phyloP scores from a whole-genome alignment of 2,113 vertebrate genomes.

The Mobula birostris region DNA sequence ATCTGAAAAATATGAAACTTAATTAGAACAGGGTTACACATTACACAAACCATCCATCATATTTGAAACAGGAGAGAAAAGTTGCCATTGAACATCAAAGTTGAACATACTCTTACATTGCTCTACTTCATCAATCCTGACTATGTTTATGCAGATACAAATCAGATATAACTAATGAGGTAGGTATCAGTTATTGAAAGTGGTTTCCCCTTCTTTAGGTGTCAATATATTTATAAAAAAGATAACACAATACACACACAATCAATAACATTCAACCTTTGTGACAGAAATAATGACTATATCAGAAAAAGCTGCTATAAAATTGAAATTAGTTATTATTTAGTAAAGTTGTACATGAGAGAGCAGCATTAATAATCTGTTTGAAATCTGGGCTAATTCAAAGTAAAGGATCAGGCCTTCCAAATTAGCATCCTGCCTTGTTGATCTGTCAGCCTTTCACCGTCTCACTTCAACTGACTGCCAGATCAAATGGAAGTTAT shows the following conservation, averaged over 20 bases:
- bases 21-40: background rate
- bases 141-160: background rate
- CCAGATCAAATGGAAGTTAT: background rate
- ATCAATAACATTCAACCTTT: background rate
- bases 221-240: background rate
- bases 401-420: background rate
- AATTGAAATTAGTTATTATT: background rate
- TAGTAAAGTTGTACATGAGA: background rate
- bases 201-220: background rate
- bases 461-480: background rate
- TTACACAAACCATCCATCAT: background rate
- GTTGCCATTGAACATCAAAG: background rate
- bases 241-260: background rate
- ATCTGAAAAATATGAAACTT: background rate
- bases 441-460: conserved; percentile 7
- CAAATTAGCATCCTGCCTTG: background rate
- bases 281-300: background rate
- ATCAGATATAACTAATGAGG: background rate
- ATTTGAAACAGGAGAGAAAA: background rate
- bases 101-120: background rate
- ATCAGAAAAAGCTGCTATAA: background rate
- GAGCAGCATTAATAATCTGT: background rate
- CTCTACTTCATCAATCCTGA: background rate
- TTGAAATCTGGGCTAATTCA: background rate
- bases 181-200: background rate